Conservation (phyloP, 2,888 invertebrate species). For the Agriopis marginaria region DNA sequence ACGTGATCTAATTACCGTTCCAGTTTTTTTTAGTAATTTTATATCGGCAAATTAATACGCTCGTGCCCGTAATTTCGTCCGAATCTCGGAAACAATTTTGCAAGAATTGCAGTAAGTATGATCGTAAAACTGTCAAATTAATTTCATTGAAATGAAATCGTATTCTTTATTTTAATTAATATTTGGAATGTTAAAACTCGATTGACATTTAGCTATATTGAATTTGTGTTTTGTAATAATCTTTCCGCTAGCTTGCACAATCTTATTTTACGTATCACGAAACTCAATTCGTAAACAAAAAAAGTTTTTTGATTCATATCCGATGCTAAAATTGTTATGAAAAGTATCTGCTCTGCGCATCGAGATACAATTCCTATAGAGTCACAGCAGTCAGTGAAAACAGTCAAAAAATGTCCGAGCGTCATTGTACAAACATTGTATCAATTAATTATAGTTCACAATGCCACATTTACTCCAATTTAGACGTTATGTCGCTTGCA, state of each 20-base stretch:
- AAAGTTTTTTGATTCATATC: neutral
- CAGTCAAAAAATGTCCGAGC: no score
- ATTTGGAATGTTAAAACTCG: neutral
- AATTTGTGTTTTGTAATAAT: neutral
- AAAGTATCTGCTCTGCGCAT: neutral
- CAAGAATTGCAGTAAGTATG: neutral
- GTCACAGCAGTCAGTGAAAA: no score
- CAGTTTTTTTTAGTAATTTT: neutral
- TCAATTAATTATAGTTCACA: no score
- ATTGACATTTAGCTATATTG: neutral
- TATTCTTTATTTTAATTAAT: neutral
- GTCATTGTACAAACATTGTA: no score
- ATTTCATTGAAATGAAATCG: neutral
- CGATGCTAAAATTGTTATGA: neutral
- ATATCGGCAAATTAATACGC: neutral
- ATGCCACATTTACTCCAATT: no score
- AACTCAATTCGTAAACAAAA: neutral
- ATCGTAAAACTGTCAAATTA: neutral
- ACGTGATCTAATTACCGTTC: neutral
- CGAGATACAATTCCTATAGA: no score
- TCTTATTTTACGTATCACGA: neutral
- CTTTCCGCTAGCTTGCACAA: neutral
- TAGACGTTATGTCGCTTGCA: no score
- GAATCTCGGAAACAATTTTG: slow-evolving; percentile 4
- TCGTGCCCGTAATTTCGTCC: slow-evolving; percentile 3